A percentile compares a stretch with the other conserved stretches of the same genome.
These are phyloP conservation scores for Strigops habroptila DNA, from an alignment of 2,113 vertebrate genomes.

Conservation along the genomic window DNA sequence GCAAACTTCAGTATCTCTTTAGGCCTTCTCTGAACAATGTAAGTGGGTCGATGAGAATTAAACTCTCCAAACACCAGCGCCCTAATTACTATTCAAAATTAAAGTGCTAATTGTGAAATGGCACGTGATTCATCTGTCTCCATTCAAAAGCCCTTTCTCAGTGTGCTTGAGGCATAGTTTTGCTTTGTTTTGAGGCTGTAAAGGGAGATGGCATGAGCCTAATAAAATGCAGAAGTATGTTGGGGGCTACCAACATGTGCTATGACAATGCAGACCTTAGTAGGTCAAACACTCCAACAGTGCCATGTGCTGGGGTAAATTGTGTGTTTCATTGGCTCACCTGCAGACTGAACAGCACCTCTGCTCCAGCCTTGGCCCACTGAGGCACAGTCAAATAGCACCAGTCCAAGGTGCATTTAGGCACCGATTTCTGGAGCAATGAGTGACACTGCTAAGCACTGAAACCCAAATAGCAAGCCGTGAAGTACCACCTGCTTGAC, in stretches of 20 bases:
- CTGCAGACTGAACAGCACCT: not conserved
- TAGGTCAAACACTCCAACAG: not conserved
- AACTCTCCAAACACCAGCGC: not conserved
- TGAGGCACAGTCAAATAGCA: not conserved
- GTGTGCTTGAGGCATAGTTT: not conserved
- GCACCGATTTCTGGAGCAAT: not conserved
- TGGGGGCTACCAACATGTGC: not conserved
- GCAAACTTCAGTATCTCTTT: not conserved
- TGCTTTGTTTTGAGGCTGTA: not conserved
- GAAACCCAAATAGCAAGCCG: not conserved
- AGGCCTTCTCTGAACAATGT: not conserved
- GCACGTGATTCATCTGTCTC: not conserved
- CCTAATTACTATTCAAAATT: constrained; percentile 24
- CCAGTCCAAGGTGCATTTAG: not conserved
- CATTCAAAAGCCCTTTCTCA: not conserved
- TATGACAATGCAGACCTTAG: not conserved
- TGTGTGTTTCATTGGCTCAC: not conserved
- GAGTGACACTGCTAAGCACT: not conserved
- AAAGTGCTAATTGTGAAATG: constrained; percentile 13
- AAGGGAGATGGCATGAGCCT: not conserved
- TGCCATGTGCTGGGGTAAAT: not conserved
- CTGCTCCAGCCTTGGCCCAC: not conserved
- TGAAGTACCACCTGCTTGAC: fast-evolving
- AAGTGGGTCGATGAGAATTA: not conserved
- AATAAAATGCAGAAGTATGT: not conserved